phyloP scores from a whole-genome alignment of 2,797 vertebrate genomes.

The Gallinago nigripennis region DNA sequence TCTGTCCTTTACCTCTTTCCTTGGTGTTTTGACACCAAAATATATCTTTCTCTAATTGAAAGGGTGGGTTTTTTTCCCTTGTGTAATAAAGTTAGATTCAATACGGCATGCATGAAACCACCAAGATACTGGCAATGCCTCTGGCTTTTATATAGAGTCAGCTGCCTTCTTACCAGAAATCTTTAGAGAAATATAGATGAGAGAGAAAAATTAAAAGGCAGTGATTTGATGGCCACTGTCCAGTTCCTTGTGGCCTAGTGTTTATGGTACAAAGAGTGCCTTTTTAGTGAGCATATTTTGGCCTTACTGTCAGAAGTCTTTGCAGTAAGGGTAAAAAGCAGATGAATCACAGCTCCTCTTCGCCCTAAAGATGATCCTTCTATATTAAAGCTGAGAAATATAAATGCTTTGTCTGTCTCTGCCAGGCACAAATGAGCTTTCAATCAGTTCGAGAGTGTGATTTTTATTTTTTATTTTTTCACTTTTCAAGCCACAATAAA shows the following conservation, averaged over 20 bases:
- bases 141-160: constrained; percentile 65
- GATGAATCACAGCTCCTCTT: constrained; percentile 56
- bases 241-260: constrained; percentile 66
- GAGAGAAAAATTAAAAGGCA: constrained; percentile 61
- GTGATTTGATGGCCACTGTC: constrained; percentile 63
- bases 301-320: constrained; percentile 54
- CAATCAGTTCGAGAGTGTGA: background rate
- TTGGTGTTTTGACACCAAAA: background rate
- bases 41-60: background rate
- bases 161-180: constrained; percentile 69
- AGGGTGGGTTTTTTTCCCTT: background rate
- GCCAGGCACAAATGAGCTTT: constrained; percentile 47
- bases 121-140: constrained; percentile 52
- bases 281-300: constrained; percentile 61
- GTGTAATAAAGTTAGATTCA: constrained; percentile 33
- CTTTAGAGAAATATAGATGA: constrained; percentile 67
- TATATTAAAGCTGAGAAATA: constrained; percentile 37
- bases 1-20: background rate
- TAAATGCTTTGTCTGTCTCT: constrained; percentile 49
- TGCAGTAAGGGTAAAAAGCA: constrained; percentile 46
- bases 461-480: background rate
- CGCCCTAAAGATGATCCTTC: constrained; percentile 47
- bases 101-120: constrained; percentile 55
- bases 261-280: constrained; percentile 71
- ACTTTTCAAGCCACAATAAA: constrained; percentile 25